A percentile compares a stretch with the other conserved stretches of the same genome.
phyloP scores from a whole-genome alignment of 2,113 vertebrate species.

The Podocnemis expansa region DNA sequence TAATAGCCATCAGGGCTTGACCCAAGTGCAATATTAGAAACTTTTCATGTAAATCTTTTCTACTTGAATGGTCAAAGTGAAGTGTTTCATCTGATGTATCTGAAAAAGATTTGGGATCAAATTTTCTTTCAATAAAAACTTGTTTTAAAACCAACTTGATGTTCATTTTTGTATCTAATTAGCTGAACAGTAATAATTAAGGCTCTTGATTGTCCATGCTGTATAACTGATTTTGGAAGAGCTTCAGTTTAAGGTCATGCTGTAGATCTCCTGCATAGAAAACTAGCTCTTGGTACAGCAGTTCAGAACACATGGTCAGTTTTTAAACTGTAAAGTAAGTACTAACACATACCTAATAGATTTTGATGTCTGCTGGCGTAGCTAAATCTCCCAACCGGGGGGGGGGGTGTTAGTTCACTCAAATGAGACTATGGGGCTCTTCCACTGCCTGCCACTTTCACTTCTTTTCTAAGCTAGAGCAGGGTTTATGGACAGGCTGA shows the following conservation, averaged over 20 bases:
- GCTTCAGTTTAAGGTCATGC: background rate
- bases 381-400: background rate
- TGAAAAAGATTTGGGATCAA: conserved; percentile 67
- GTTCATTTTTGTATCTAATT: conserved; percentile 12
- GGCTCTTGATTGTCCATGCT: background rate
- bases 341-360: background rate
- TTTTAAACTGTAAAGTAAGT: background rate
- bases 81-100: conserved; percentile 65
- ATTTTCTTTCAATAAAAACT: conserved; percentile 78
- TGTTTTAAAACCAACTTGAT: conserved; percentile 44
- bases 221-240: background rate
- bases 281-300: background rate
- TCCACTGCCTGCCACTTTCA: background rate
- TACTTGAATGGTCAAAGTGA: conserved; percentile 71
- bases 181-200: background rate
- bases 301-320: background rate
- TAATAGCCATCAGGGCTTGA: conserved; percentile 47
- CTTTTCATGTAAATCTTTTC: conserved; percentile 64
- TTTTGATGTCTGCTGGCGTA: background rate
- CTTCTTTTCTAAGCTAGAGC: background rate
- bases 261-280: background rate
- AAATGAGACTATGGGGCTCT: background rate
- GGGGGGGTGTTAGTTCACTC: background rate
- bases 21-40: conserved; percentile 67
- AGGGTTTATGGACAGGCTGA: background rate